phyloP scores from a whole-genome alignment of 2,888 invertebrate species.

The Chalcosyrphus nemorum region DNA sequence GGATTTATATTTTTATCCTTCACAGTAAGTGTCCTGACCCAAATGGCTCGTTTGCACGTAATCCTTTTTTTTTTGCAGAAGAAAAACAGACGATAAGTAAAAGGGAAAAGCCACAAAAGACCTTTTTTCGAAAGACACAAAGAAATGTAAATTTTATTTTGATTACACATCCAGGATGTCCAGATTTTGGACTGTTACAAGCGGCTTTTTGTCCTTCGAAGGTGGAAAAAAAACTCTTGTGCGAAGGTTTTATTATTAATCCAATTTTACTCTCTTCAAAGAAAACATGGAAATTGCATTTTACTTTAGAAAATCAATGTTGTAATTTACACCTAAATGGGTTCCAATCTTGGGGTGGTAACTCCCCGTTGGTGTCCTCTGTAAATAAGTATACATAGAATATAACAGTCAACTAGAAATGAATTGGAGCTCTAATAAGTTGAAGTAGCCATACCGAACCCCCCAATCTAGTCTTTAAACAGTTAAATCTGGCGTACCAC shows the following conservation, averaged over 20 bases:
- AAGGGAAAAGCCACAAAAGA: conserved; percentile 18
- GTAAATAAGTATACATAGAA: too few relatives aligned
- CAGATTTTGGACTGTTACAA: conserved; percentile 2
- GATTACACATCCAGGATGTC: conserved; percentile 26
- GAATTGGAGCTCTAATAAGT: too few relatives aligned
- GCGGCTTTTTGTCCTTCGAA: not conserved
- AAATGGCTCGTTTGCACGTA: conserved; percentile 63
- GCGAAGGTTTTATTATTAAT: not conserved
- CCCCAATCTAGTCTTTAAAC: too few relatives aligned
- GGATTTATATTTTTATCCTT: conserved; percentile 32
- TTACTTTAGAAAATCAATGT: not conserved
- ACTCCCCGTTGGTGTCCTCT: too few relatives aligned
- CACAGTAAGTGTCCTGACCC: conserved; percentile 53
- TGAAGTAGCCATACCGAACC: too few relatives aligned
- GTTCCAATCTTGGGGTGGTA: not conserved
- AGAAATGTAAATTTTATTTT: conserved; percentile 56
- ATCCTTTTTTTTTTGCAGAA: conserved; percentile 42
- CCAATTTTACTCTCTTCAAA: not conserved
- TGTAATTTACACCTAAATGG: not conserved
- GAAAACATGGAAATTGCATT: not conserved
- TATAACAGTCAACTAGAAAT: too few relatives aligned
- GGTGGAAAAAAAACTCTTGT: not conserved
- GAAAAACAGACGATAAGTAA: conserved; percentile 10
- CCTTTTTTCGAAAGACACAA: conserved; percentile 22
- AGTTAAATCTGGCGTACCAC: too few relatives aligned